Percentiles rank a stretch among this genome's conserved stretches.
These are phyloP conservation scores for Argyresthia albistria DNA, from an alignment of 2,888 invertebrate genomes.

Conservation along the genomic window DNA sequence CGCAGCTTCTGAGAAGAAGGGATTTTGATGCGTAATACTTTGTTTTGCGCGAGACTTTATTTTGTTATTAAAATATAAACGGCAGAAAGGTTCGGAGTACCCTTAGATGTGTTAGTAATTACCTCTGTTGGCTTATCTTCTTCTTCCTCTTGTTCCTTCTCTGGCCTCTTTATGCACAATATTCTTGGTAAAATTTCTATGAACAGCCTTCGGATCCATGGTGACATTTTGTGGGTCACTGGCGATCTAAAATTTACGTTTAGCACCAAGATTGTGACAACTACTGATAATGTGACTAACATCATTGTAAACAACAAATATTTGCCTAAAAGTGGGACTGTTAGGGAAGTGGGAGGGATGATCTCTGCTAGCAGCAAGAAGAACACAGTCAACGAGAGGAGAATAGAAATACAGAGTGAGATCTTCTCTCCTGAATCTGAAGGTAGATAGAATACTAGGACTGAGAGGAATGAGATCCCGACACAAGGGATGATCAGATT, in stretches of 20 bases:
- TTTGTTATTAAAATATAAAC: slow-evolving; percentile 47
- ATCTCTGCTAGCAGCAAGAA: slow-evolving; percentile 94
- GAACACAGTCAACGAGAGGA: slow-evolving; percentile 94
- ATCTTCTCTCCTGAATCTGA: slow-evolving; percentile 98
- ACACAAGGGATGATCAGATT: slow-evolving; percentile 98
- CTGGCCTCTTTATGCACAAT: slow-evolving; percentile 90
- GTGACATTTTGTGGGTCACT: slow-evolving; percentile 92
- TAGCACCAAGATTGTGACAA: slow-evolving; percentile 93
- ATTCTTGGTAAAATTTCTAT: slow-evolving; percentile 89
- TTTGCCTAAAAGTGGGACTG: slow-evolving; percentile 92
- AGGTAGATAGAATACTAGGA: slow-evolving; percentile 97
- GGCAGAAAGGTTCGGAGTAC: slow-evolving; percentile 17
- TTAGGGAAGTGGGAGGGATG: slow-evolving; percentile 94
- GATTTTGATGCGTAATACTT: slow-evolving; percentile 37
- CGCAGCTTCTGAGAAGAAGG: slow-evolving; percentile 25
- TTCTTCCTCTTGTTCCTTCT: slow-evolving; percentile 81
- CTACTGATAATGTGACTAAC: slow-evolving; percentile 92
- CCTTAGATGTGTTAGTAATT: slow-evolving; percentile 15
- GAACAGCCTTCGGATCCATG: slow-evolving; percentile 91
- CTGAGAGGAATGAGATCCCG: slow-evolving; percentile 96
- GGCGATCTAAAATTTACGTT: slow-evolving; percentile 95
- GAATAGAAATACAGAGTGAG: slow-evolving; percentile 94
- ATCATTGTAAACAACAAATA: slow-evolving; percentile 96
- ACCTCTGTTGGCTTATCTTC: slow-evolving; percentile 66
- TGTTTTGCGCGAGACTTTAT: slow-evolving; percentile 41